phyloP scores from a whole-genome alignment of 2,797 vertebrate species.

The Micromesistius poutassou region DNA sequence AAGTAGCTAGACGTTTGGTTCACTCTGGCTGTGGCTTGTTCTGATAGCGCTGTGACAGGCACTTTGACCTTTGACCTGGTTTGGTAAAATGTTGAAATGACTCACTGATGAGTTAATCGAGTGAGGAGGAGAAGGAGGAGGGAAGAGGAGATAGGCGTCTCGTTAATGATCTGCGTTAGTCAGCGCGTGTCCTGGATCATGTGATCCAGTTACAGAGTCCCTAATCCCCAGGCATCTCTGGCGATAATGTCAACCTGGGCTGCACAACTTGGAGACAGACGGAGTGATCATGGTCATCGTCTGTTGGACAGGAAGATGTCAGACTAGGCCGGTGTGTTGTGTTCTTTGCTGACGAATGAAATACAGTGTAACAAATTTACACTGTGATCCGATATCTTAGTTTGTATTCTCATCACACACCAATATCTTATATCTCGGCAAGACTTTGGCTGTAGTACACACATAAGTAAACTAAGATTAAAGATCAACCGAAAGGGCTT shows the following conservation, averaged over 20 bases:
- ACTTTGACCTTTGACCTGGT: slow-evolving; percentile 52
- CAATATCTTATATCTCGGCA: neutral
- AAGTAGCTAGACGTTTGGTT: neutral
- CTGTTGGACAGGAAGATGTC: neutral
- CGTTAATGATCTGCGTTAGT: slow-evolving; percentile 38
- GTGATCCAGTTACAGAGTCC: slow-evolving; percentile 37
- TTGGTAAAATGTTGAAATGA: slow-evolving; percentile 42
- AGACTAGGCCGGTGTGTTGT: neutral
- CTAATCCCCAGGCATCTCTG: slow-evolving; percentile 41
- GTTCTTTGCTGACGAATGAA: neutral
- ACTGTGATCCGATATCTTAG: neutral
- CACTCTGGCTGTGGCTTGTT: slow-evolving; percentile 3
- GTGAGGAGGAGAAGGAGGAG: slow-evolving; percentile 30
- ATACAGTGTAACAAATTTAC: neutral
- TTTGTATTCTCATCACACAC: neutral
- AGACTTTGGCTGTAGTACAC: neutral
- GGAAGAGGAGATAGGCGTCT: slow-evolving; percentile 26
- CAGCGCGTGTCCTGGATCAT: slow-evolving; percentile 32
- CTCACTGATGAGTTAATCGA: slow-evolving; percentile 1
- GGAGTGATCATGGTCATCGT: neutral
- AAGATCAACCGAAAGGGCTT: neutral
- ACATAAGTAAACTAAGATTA: neutral
- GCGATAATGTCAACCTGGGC: slow-evolving; percentile 36
- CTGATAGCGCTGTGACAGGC: neutral
- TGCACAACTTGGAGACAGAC: slow-evolving; percentile 10